Base-by-base conservation (phyloP, 1,140 invertebrate genomes). In the Callitettix versicolor region DNA sequence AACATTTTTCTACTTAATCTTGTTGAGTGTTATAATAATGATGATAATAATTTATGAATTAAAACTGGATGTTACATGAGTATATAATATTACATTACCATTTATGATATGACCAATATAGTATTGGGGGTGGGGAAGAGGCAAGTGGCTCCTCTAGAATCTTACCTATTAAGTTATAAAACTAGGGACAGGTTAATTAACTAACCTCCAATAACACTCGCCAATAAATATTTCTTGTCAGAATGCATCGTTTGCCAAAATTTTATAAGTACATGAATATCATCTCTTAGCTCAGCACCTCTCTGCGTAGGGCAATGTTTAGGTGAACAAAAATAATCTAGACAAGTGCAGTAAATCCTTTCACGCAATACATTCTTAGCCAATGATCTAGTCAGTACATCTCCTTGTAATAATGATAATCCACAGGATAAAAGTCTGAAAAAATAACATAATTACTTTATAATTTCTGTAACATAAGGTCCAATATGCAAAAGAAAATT, bases 201-300 rank as follows among this genome's bases (percentile, higher is more conserved):
- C 58, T 65, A 62, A 76, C 76, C 76, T 40, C 77, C 76, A 22
- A 83, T 81, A 63, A 81, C 79, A 58, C 79, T 85, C 18, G 81
- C 82, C 70, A 88, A 87, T 53, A 99, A 74, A 69, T 98, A 96
- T 69, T 98, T 98, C 71, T 95, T 96, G 67, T 99, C 96, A 5
- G 90, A 88, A 69, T 95, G 89, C 79, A 99, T 85, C 11, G 85
- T 81, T 66, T 95, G 88, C 93, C 95, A 99, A 69, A 98, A 99
- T 59, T 86, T 84, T 20, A 96, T 81, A n/a, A 99, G 67, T 2
- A 84, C 84, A 20, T 81, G 78, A 51, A 99, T 91, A 65, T 99
- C 95, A 62, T 97, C 91, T 33, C 87, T 70, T 9, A 98, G 69
- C 3, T 86, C 82, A 2, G 80, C 77, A 1, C 79, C 64, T 62